Conservation (phyloP, 2,113 vertebrate species). For the Notarius quadriscutis region DNA sequence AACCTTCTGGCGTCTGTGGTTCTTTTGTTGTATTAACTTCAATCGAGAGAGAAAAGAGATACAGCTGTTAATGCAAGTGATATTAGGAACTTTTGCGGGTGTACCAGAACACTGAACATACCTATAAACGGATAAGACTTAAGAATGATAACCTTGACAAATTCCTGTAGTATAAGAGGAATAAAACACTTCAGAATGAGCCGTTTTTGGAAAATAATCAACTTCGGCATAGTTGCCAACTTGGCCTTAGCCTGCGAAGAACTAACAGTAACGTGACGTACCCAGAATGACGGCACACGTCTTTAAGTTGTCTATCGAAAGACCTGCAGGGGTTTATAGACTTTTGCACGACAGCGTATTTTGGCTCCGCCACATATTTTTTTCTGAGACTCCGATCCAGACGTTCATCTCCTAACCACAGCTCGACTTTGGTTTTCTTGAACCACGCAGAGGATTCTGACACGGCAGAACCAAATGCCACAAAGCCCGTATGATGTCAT, state of each 20-base stretch:
- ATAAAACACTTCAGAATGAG: background rate
- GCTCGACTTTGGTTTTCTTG: background rate
- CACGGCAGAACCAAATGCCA: constrained; percentile 9
- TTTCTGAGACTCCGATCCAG: background rate
- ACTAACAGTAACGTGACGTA: background rate
- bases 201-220: background rate
- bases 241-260: too few relatives aligned
- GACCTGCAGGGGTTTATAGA: background rate
- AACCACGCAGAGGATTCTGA: background rate
- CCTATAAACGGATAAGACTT: background rate
- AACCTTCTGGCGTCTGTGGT: too few relatives aligned
- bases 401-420: background rate
- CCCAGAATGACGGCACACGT: background rate
- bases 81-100: background rate
- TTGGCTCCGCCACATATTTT: background rate
- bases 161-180: background rate
- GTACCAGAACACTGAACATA: background rate
- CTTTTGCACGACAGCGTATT: background rate
- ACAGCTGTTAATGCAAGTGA: background rate
- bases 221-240: background rate
- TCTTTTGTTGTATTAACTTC: too few relatives aligned
- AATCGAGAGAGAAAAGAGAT: too few relatives aligned
- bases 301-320: background rate
- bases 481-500: constrained; percentile 30
- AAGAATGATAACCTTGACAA: background rate